Base-by-base conservation (phyloP, 2,888 invertebrate species). In the Xestoiulus laeticollis region DNA sequence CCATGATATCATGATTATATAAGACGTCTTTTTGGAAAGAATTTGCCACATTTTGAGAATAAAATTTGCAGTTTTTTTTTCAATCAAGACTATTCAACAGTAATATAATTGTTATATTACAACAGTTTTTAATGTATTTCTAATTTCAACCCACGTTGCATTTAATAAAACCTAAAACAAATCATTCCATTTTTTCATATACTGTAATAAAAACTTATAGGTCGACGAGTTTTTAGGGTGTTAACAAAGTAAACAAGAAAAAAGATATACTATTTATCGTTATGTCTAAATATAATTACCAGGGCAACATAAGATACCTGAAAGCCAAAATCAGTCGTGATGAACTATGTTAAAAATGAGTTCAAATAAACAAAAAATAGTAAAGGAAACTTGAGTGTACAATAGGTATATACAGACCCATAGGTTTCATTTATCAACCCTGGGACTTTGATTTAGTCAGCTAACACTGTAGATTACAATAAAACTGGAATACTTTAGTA, bases 191-290 rank as follows among this genome's bases (percentile, higher is more conserved):
- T 59, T 22, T 22, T 22, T 22, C 6, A n/a, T 22, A 22, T n/a
- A n/a, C n/a, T n/a, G n/a, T n/a, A n/a, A n/a, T n/a, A 59, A n/a
- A 59, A 59, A 59, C 22, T 59, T 59, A 59, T 59, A 59, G 59
- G 59, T 59, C 59, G n/a, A 22, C 59, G 22, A 22, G 59, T 59
- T 59, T 48, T 19, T 59, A 59, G n/a, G 59, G 22, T 59, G 59
- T n/a, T 59, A 59, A 53, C 53, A 53, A 53, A 53, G 59, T n/a
- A 59, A 59, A 8, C 59, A 22, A 22, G 59, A 59, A 59, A 22
- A 8, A 8, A 59, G 59, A 59, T 59, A 59, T 8, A n/a, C n/a
- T 22, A n/a, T 8, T 59, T 59, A 59, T 59, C 59, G 59, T 5
- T 59, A 59, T 59, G n/a, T 22, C 59, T 22, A n/a, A 59, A 59